Base-by-base conservation (phyloP, 2,113 vertebrate genomes). In the Myotis davidii region DNA sequence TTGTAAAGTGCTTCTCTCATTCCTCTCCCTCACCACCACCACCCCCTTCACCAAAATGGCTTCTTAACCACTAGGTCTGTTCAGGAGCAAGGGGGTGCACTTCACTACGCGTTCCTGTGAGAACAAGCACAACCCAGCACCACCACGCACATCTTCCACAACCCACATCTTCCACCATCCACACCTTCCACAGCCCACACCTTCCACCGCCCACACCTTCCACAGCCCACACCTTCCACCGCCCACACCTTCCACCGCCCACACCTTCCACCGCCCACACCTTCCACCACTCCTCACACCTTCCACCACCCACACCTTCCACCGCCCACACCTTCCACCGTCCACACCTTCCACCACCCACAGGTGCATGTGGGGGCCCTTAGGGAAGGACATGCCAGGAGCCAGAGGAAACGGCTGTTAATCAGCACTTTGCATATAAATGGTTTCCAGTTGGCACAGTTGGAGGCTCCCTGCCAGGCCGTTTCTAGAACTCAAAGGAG, bases 371-470 rank as follows among this genome's bases (percentile, higher is more conserved):
- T 32, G 69, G 50, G 67, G 65, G 67, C 42, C 25, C 12, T 48
- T 13, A 48, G 11, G 50, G 67, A 48, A 2, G 50, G 67, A 72
- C 61, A n/a, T 21, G 45, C 37, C 64, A 34, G 72, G 17, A 50
- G 27, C 42, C 70, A 42, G 76, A 87, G 59, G 27, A 81, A 54
- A 54, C 11, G 25, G 70, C 17, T 42, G 50, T 48, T 72, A 50
- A 69, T 74, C 70, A 48, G 65, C 52, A 12, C 45, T 39, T 81
- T 34, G 25, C 64, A 39, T 52, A 18, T 6, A 73, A 78, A 9
- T 67, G 61, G 85, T 88, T 88, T 92, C 37, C 76, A 86, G 34
- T 65, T 59, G 84, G 64, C 86, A 86, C 69, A 69, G 54, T 70
- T 13, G 72, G 32, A 74, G 76, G 72, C 23, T n/a, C 23, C 9